phyloP scores from a whole-genome alignment of 2,113 vertebrate genomes.

The Melanocharis versteri region DNA sequence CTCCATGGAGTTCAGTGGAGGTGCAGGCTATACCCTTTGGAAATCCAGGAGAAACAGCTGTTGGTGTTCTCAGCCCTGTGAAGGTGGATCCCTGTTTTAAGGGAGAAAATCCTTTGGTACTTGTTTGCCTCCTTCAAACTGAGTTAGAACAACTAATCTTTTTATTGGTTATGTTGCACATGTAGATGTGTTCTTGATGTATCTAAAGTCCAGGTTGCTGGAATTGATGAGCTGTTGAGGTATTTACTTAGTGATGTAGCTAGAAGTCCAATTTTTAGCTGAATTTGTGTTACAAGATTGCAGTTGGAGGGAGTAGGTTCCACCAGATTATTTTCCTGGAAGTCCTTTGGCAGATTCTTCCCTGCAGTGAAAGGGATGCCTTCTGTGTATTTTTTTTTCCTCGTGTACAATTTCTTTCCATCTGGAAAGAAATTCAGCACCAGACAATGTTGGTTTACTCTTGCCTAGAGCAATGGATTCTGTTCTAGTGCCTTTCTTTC shows the following conservation, averaged over 20 bases:
- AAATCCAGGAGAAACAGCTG: background rate
- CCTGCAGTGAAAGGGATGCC: background rate
- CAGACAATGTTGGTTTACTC: background rate
- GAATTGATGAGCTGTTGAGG: background rate
- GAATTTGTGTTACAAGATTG: background rate
- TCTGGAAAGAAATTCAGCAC: background rate
- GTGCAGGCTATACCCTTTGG: background rate
- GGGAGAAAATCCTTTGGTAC: background rate
- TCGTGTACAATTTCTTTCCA: background rate
- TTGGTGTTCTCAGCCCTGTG: background rate
- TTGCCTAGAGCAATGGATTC: background rate
- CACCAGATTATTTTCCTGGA: background rate
- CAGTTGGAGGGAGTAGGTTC: background rate
- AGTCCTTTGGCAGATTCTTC: background rate
- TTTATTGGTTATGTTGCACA: accelerated
- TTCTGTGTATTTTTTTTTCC: background rate
- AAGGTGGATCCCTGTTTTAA: background rate
- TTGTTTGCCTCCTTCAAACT: background rate
- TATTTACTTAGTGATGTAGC: background rate
- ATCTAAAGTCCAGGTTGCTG: background rate
- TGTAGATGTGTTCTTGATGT: background rate
- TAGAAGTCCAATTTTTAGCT: background rate
- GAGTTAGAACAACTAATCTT: background rate
- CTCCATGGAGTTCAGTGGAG: background rate
- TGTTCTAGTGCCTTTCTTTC: background rate